Percentiles rank a stretch among this genome's conserved stretches.
Evolutionary conservation across 2,113 vertebrate genomes (phyloP).

Genomic region (Alethe castanea): DNA sequence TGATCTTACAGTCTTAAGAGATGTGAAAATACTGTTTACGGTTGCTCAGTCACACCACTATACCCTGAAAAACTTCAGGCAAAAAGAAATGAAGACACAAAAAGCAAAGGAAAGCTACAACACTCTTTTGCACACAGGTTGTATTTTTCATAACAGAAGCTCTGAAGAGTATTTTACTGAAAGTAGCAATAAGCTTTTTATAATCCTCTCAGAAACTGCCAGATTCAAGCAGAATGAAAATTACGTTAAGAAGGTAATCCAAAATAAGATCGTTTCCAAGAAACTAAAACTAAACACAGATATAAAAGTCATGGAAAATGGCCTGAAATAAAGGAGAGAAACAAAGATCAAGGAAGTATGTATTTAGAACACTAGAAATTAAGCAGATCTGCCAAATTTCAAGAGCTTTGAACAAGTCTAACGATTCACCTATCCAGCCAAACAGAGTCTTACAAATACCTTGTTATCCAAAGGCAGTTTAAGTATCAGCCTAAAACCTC

Average conservation of each 20-base stretch:
- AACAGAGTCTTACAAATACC: neutral
- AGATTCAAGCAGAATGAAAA: neutral
- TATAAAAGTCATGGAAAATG: neutral
- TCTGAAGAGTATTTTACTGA: neutral
- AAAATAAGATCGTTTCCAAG: neutral
- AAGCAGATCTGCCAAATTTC: neutral
- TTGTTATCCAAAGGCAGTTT: neutral
- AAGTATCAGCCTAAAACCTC: neutral
- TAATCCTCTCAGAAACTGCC: neutral
- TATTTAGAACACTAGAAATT: neutral
- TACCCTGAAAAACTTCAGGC: neutral
- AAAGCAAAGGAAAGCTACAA: neutral
- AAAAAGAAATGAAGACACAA: neutral
- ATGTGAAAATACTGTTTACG: neutral
- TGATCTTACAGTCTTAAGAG: neutral
- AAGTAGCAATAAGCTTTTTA: neutral
- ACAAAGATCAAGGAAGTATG: neutral
- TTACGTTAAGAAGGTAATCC: neutral
- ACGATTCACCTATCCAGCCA: neutral
- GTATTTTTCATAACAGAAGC: neutral
- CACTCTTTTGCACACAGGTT: neutral
- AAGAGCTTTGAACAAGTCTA: neutral
- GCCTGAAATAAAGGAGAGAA: neutral
- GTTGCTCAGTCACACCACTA: neutral
- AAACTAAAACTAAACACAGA: neutral